phyloP scores from a whole-genome alignment of 2,797 vertebrate species.

The Catharus ustulatus region DNA sequence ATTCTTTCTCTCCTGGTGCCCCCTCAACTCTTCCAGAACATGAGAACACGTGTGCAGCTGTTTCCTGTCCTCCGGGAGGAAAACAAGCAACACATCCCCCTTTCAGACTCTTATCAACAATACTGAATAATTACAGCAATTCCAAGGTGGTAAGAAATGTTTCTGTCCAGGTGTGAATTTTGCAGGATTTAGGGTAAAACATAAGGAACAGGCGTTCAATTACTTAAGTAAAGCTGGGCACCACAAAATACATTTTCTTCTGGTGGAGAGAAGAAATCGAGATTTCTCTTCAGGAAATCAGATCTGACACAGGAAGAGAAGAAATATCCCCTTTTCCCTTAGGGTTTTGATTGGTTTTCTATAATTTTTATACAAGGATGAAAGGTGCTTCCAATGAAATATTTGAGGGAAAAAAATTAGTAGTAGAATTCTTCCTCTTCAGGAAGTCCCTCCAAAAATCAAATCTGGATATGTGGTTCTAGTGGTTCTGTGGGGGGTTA shows the following conservation, averaged over 20 bases:
- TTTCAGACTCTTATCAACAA: neutral
- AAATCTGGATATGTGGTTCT: neutral
- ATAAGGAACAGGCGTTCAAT: neutral
- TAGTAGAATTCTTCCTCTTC: neutral
- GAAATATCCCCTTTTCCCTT: conserved; percentile 21
- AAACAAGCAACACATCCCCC: neutral
- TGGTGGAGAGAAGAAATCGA: neutral
- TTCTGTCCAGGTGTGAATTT: neutral
- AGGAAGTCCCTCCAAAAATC: conserved; percentile 16
- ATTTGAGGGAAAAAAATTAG: accelerated
- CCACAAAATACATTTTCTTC: neutral
- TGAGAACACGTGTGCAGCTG: accelerated
- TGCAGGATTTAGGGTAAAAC: neutral
- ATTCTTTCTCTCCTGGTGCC: neutral
- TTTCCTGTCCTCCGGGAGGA: neutral
- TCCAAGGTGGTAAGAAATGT: neutral
- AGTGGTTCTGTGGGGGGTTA: neutral
- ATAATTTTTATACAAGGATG: conserved; percentile 55
- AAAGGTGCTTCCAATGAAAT: conserved; percentile 42
- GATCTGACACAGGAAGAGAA: conserved; percentile 25
- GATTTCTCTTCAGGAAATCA: conserved; percentile 51
- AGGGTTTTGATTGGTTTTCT: conserved; percentile 32
- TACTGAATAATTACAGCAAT: neutral
- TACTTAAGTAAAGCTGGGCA: neutral
- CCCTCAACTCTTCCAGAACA: neutral